Base-by-base conservation (phyloP, 2,113 vertebrate genomes). In the Microtus pennsylvanicus region DNA sequence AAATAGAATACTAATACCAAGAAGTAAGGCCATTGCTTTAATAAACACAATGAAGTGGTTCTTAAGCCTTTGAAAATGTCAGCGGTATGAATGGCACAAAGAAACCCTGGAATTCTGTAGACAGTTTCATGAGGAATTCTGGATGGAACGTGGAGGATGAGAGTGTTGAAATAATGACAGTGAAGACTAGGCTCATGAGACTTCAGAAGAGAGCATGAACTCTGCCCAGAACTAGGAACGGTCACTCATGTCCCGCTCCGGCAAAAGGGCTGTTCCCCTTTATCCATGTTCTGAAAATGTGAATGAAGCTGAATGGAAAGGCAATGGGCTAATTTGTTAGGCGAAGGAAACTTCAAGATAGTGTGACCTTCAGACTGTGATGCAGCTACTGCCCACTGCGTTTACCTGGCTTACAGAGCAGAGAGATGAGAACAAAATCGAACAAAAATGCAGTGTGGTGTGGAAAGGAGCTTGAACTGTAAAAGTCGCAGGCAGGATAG, bases 121-220 rank as follows among this genome's bases (percentile, higher is more conserved):
- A 50, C 19, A 7, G 4, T 35, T 50, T 69, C 21, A 24, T 8
- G 38, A 11, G 30, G 17, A 22, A 50, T 87, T 69, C 83, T 69
- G 42, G 38, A 7, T 28, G 63, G 42, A 35, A 35, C 7, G 10
- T 50, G 42, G 63, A 86, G 67, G 61, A 2, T 19, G 38, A 19
- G 42, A 47, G 9, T 22, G 63, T 1, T 2, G 1, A 33, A 5
- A 22, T 7, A 30, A 30, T 19, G 61, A 12, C 9, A 1, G 10
- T 33, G 7, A 47, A 67, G 63, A 30, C 50, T 3, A 21, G 38
- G 38, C 38, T 33, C 61, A 45, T 2, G 8, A 45, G 38, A 17
- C 19, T 67, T 67, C 13, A 21, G 28, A 67, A 47, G 42, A 47
- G 16, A 47, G 10, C 28, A 19, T 21, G 42, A 47, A 50, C 17